phyloP scores from a whole-genome alignment of 2,888 invertebrate species.

The Lepidocyrtoides sp. region DNA sequence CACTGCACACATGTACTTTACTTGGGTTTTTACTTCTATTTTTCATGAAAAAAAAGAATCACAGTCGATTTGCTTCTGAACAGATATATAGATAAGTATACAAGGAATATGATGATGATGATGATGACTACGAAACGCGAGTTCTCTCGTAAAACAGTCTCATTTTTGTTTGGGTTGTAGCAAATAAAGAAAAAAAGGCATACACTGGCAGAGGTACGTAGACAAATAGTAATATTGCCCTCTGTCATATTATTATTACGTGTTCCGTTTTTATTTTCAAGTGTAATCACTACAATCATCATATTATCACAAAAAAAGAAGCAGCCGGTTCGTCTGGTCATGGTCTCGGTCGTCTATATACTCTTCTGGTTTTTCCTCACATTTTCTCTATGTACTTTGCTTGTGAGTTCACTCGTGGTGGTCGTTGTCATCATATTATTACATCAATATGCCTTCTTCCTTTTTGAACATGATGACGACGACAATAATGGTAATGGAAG shows the following conservation, averaged over 20 bases:
- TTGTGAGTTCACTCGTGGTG: background rate
- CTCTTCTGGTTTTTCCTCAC: too few relatives aligned
- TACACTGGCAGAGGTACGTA: background rate
- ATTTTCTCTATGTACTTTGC: too few relatives aligned
- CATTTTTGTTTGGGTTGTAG: background rate
- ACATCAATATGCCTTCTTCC: background rate
- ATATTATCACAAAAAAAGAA: background rate
- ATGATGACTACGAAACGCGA: conserved; percentile 5
- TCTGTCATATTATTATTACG: conserved; percentile 44
- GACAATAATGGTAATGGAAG: background rate
- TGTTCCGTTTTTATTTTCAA: conserved; percentile 48
- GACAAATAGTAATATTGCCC: conserved; percentile 41
- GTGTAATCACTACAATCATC: conserved; percentile 51
- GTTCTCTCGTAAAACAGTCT: background rate
- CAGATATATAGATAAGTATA: background rate
- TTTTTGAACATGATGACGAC: background rate
- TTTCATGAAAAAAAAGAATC: background rate
- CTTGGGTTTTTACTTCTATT: background rate
- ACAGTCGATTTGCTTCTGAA: conserved; percentile 31
- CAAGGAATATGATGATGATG: background rate
- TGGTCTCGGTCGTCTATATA: background rate
- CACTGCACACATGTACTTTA: background rate
- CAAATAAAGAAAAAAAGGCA: background rate
- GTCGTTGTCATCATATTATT: conserved; percentile 17
- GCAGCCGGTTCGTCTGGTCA: conserved; percentile 11